Evolutionary conservation across 2,888 invertebrate species (phyloP), one percentile per base, ranked within the genome.

Genomic region (Scelioninae gen. 2): DNA sequence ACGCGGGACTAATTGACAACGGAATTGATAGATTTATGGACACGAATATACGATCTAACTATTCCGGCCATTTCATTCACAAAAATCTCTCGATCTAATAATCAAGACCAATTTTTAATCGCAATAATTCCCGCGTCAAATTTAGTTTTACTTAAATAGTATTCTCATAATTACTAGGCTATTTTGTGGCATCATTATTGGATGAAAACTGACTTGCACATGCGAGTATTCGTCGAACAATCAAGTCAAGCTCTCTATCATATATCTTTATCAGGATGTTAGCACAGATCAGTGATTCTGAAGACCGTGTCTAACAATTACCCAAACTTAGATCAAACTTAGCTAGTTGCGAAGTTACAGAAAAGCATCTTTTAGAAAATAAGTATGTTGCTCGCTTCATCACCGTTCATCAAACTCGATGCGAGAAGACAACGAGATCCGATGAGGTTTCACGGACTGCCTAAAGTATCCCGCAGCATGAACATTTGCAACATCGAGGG

Each of bases 331-430:
- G 45, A 53, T 64, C 46, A 65, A 57, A 65, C 48, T 65, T 53
- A 15, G 43, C 18, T 41, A 25, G 25, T 58, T 58, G 6, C 10
- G 7, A 50, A 35, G 35, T 52, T 52, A 52, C 9, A 37, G 13
- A 52, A 11, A 35, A 9, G 37, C 35, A 69, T 65, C 43, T 46
- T 65, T 69, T 58, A 35, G 50, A 50, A 58, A 33, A 58, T 18
- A 46, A 58, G 45, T 55, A 61, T 69, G 70, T 46, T 22, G 43
- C 6, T 46, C 33, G 33, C n/a, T 33, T 65, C 48, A 7, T 9
- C 58, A 45, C 45, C 57, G 64, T 67, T 73, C 65, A 67, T 73
- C 64, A 64, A 67, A 70, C 58, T 52, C 18, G 61, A 43, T 31
- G 11, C 28, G 2, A 16, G 22, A 43, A 53, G 52, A 63, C 43